Evolutionary conservation across 2,797 vertebrate genomes (phyloP).

Genomic region (Lacerta bilineata): DNA sequence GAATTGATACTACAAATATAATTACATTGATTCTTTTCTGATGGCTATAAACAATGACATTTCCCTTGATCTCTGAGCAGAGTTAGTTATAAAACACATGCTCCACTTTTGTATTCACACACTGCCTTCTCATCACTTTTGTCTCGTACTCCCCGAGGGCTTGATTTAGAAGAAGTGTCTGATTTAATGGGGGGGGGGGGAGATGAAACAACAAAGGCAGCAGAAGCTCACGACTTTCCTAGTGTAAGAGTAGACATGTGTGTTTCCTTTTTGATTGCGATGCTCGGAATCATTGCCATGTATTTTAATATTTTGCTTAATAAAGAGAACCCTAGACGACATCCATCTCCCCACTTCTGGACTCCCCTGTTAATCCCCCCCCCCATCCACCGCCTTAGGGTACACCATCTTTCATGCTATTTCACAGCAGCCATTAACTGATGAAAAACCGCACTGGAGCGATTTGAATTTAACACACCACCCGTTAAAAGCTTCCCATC

Average conservation of each 20-base stretch:
- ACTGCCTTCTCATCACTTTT: conserved; percentile 81
- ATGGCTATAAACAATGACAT: conserved; percentile 84
- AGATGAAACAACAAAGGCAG: conserved; percentile 86
- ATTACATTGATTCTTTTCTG: conserved; percentile 84
- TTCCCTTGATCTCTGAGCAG: conserved; percentile 84
- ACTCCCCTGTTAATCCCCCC: background rate
- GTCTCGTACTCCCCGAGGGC: conserved; percentile 83
- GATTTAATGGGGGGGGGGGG: conserved; percentile 82
- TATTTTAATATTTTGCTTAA: conserved; percentile 65
- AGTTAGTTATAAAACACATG: conserved; percentile 78
- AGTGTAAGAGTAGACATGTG: conserved; percentile 74
- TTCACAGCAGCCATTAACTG: conserved; percentile 38
- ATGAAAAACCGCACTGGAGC: background rate
- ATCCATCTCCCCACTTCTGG: conserved; percentile 25
- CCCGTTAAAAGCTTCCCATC: conserved; percentile 22
- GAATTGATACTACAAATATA: conserved; percentile 83
- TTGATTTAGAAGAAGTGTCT: conserved; percentile 89
- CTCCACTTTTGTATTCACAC: conserved; percentile 76
- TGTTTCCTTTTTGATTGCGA: conserved; percentile 74
- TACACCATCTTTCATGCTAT: conserved; percentile 43
- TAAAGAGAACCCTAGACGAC: conserved; percentile 38
- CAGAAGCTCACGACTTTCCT: conserved; percentile 74
- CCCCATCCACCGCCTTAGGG: no score
- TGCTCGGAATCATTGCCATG: conserved; percentile 72
- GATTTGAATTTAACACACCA: conserved; percentile 41